Conservation (phyloP, 2,113 vertebrate species). For the Rostratula benghalensis region DNA sequence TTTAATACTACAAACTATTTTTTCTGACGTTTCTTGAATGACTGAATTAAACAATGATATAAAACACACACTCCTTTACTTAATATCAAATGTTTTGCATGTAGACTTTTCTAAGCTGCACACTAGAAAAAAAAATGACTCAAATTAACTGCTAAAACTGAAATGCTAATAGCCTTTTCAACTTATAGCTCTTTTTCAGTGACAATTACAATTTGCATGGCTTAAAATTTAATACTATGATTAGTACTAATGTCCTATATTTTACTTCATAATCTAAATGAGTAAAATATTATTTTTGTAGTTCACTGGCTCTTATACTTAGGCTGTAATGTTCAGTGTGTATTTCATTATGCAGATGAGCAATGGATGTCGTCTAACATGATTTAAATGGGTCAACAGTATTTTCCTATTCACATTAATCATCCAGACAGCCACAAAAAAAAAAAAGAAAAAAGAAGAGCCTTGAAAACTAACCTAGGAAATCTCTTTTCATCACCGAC, state of each 20-base stretch:
- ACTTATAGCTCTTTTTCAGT: conserved; percentile 68
- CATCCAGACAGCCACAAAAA: conserved; percentile 70
- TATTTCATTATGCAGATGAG: conserved; percentile 80
- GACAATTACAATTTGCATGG: conserved; percentile 72
- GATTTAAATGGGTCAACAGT: conserved; percentile 83
- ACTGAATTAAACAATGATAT: conserved; percentile 56
- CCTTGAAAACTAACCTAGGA: conserved; percentile 65
- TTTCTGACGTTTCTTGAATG: conserved; percentile 54
- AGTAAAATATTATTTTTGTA: conserved; percentile 74
- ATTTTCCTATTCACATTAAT: conserved; percentile 82
- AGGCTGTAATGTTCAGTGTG: conserved; percentile 68
- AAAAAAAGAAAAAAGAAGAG: background rate
- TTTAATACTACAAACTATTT: conserved; percentile 39
- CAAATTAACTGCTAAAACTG: conserved; percentile 65
- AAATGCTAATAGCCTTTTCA: conserved; percentile 64
- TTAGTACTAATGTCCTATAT: conserved; percentile 69
- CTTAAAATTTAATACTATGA: conserved; percentile 74
- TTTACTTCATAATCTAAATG: conserved; percentile 74
- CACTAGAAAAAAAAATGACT: background rate
- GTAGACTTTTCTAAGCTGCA: conserved; percentile 35
- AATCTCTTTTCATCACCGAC: conserved; percentile 41
- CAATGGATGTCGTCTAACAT: conserved; percentile 74
- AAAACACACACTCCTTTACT: conserved; percentile 34
- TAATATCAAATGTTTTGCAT: conserved; percentile 45
- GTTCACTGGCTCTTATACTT: conserved; percentile 65